Base-by-base conservation (phyloP, 1,140 invertebrate genomes). In the Caenorhabditis brenneri region DNA sequence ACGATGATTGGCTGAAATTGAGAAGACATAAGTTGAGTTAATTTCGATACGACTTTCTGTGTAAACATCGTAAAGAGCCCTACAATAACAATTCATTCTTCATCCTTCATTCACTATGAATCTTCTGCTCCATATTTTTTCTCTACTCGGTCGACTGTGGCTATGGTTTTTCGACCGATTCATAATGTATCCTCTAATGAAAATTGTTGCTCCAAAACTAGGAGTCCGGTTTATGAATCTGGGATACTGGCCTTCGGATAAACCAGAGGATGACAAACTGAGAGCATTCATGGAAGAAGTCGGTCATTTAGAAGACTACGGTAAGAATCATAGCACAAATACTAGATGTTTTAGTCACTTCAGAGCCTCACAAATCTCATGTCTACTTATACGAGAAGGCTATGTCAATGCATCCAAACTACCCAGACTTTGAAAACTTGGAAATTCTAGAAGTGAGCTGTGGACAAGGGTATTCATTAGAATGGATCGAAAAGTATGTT, bases 141-240 rank as follows among this genome's bases (percentile, higher is more conserved):
- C 80, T 82, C n/a, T 78, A 9, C 16, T 80, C 6, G 22, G 49
- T 3, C 82, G 74, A 0, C 24, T 84, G 29, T 84, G 79, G 74
- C n/a, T 79, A 10, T 51, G 39, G 33, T 49, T 84, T 22, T 84
- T 84, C 48, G 82, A 84, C 22, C 39, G 82, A 55, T 46, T 79
- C 36, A 81, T 84, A 31, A 53, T 84, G 58, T 84, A 84, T 58
- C 82, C 82, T 0, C 39, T 84, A 22, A 69, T 84, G 39, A 48
- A n/a, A 39, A 49, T 69, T 5, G 22, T 84, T 7, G 46, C 42
- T 48, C 74, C 74, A 2, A 79, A 55, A 22, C 46, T 84, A 3
- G 74, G 74, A 2, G 65, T 84, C 2, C 51, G 49, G n/a, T 84
- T 84, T 48, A 79, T 84, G 82, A 84, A 84, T 65, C 27, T 84